Evolutionary conservation across 2,888 invertebrate genomes (phyloP), one percentile per base, ranked within the genome.

Genomic region (Nymphalis urticae): DNA sequence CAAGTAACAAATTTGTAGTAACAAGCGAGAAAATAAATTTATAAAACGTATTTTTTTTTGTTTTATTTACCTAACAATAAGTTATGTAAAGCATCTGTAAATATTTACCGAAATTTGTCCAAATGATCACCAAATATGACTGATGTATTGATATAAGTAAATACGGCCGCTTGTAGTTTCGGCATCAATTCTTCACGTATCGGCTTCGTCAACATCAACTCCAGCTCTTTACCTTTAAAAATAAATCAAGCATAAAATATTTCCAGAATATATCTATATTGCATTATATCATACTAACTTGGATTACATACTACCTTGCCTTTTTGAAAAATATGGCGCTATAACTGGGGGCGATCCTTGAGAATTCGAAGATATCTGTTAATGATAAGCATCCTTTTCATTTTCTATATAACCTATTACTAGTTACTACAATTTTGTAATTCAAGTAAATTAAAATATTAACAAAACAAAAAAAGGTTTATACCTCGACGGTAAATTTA

Each of bases 401-500:
- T 36, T n/a, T 36, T 6, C 21, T 0, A 48, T 4, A 48, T 13
- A 36, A n/a, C 9, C 1, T 13, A 13, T 42, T 13, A 42, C 13
- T 42, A 0, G 10, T 42, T 3, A 42, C 13, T 13, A 2, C 10
- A 13, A 42, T 42, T 13, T 42, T 13, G 42, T 42, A 13, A 13
- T 4, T 17, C 9, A 51, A 9, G 10, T 51, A 3, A 51, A 17
- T 13, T 2, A 9, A 64, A 51, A 17, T 60, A 32, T 19, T 50
- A 24, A 13, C 19, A 27, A 54, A 42, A 54, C 16, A 27, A 48
- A 59, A 61, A 66, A 68, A 36, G 65, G 56, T 42, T 79, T 82
- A n/a, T n/a, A 90, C 91, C 86, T 90, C 89, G 21, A 89, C 54
- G 64, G 62, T 82, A 63, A 84, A 86, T 62, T 77, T 75, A 73